Conservation (phyloP, 2,797 vertebrate genomes). For the Scolopax rusticola region DNA sequence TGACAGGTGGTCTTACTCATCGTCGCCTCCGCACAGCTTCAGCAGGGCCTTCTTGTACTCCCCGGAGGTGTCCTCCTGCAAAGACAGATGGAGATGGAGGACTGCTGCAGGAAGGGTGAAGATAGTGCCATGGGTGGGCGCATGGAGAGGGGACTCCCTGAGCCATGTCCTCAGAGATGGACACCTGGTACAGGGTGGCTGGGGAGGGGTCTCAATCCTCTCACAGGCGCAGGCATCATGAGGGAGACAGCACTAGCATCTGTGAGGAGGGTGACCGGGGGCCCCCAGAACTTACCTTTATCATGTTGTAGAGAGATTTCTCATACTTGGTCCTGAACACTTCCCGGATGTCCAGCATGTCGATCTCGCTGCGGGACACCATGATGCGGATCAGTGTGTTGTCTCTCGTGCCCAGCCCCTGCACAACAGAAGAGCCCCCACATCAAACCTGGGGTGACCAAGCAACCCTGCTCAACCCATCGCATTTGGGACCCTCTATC, state of each 20-base stretch:
- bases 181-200: neutral
- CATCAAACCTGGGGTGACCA: neutral
- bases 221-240: rapidly evolving
- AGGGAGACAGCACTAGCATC: neutral
- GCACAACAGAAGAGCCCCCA: neutral
- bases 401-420: conserved; percentile 96
- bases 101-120: neutral
- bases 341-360: conserved; percentile 97
- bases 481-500: neutral
- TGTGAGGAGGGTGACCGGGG: rapidly evolving
- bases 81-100: neutral
- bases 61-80: conserved; percentile 95
- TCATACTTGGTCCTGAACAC: conserved; percentile 94
- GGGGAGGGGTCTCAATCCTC: neutral
- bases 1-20: conserved; percentile 86
- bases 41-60: conserved; percentile 95
- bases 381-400: conserved; percentile 97
- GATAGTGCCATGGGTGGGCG: neutral
- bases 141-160: neutral
- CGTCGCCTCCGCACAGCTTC: conserved; percentile 94
- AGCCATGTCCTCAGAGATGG: neutral
- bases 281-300: conserved; percentile 81
- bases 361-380: conserved; percentile 93
- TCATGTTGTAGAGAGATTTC: conserved; percentile 95
- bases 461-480: neutral